Conservation (phyloP, 2,888 invertebrate species). For the Macrosiphum euphorbiae region DNA sequence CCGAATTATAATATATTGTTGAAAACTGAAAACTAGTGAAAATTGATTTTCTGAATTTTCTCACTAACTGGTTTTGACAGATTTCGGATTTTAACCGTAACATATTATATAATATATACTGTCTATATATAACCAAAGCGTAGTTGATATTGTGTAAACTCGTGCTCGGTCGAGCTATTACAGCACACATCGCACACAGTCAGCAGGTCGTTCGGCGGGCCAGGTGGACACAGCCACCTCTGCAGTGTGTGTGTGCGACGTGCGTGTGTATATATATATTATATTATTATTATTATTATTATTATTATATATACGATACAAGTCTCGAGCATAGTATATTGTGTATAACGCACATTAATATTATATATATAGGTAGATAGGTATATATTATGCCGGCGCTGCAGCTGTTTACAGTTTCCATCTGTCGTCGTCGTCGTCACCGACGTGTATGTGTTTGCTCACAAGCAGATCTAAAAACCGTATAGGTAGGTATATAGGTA, state of each 20-base stretch:
- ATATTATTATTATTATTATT: too few species aligned
- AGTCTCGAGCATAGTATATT: not conserved
- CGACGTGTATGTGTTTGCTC: constrained; percentile 4
- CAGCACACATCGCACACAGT: not conserved
- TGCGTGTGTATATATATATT: too few species aligned
- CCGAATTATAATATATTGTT: too few species aligned
- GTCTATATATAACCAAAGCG: not conserved
- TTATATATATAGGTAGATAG: not conserved
- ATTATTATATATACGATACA: not conserved
- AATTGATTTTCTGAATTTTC: too few species aligned
- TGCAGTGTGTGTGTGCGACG: not conserved
- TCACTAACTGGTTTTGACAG: too few species aligned
- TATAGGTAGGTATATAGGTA: too few species aligned
- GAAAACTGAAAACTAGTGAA: too few species aligned
- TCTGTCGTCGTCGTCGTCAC: constrained; percentile 29
- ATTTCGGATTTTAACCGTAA: too few species aligned
- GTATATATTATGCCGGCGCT: not conserved
- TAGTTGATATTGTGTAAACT: not conserved
- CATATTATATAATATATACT: not conserved
- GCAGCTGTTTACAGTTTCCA: constrained; percentile 55
- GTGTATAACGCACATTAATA: not conserved
- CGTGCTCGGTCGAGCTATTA: not conserved
- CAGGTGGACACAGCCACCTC: constrained; percentile 9
- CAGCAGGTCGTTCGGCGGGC: not conserved
- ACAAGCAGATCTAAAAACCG: constrained; percentile 36